Percentiles rank a stretch among this genome's conserved stretches.
These are phyloP conservation scores for Lipotes vexillifer DNA, from an alignment of 2,113 vertebrate species.

Conservation along the genomic window DNA sequence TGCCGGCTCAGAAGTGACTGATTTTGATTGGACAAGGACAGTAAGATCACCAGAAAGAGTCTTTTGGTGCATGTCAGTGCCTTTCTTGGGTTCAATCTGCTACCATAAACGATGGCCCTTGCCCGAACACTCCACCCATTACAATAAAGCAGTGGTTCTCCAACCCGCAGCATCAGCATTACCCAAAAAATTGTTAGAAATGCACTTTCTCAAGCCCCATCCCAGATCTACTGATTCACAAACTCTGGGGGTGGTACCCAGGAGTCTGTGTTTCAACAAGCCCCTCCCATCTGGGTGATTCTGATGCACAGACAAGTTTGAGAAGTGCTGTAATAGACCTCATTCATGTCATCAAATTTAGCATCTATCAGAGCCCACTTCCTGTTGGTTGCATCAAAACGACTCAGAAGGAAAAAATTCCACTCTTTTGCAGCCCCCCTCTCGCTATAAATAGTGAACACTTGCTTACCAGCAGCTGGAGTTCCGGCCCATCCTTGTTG, in stretches of 20 bases:
- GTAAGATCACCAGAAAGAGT: background rate
- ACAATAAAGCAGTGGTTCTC: background rate
- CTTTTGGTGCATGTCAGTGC: background rate
- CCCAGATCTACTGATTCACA: background rate
- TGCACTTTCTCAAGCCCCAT: background rate
- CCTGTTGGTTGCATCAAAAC: background rate
- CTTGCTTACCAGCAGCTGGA: conserved; percentile 63
- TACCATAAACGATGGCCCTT: rapidly evolving
- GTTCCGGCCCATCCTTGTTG: background rate
- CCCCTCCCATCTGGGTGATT: background rate
- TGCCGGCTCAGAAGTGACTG: background rate
- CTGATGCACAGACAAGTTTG: background rate
- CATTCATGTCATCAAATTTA: background rate
- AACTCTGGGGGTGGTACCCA: background rate
- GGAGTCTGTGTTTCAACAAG: background rate
- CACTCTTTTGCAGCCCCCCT: background rate
- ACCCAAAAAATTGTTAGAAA: background rate
- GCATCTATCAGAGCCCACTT: background rate
- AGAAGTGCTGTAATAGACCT: background rate
- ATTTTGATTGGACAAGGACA: background rate
- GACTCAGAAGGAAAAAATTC: conserved; percentile 3
- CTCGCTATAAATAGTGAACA: conserved; percentile 59
- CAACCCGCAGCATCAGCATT: too few relatives aligned
- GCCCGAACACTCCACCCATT: too few relatives aligned
- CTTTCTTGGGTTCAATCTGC: background rate